Evolutionary conservation across 2,113 vertebrate species (phyloP).

Genomic region (Oxygymnocypris stewartii): DNA sequence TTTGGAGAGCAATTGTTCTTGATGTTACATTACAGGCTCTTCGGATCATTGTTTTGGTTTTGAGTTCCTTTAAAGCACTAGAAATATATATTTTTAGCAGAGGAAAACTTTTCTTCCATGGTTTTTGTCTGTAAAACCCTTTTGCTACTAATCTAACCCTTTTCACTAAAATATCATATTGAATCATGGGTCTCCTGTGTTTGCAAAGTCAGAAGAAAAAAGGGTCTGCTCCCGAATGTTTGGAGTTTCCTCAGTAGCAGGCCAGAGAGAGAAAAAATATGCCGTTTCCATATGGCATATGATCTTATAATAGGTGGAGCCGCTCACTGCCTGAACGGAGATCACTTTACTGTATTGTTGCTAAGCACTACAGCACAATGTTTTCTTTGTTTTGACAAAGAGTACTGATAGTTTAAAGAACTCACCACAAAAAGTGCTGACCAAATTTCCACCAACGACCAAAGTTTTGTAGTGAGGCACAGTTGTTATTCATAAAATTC

Average conservation of each 20-base stretch:
- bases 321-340: conserved; percentile 2
- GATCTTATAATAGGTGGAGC: conserved; percentile 14
- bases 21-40: neutral
- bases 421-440: neutral
- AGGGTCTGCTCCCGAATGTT: neutral
- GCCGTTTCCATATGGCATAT: conserved; percentile 26
- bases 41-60: neutral
- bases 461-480: neutral
- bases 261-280: conserved; percentile 18
- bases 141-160: neutral
- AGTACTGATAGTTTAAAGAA: neutral
- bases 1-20: neutral
- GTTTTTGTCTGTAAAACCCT: neutral
- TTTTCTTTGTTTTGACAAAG: conserved; percentile 36
- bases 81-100: neutral
- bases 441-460: neutral
- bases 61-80: neutral
- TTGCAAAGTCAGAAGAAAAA: conserved; percentile 6
- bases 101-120: neutral
- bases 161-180: neutral
- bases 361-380: conserved; percentile 40
- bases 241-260: neutral
- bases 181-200: neutral
- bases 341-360: conserved; percentile 44
- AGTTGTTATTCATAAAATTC: neutral